phyloP scores from a whole-genome alignment of 2,797 vertebrate genomes.

The Eupleurogrammus muticus region DNA sequence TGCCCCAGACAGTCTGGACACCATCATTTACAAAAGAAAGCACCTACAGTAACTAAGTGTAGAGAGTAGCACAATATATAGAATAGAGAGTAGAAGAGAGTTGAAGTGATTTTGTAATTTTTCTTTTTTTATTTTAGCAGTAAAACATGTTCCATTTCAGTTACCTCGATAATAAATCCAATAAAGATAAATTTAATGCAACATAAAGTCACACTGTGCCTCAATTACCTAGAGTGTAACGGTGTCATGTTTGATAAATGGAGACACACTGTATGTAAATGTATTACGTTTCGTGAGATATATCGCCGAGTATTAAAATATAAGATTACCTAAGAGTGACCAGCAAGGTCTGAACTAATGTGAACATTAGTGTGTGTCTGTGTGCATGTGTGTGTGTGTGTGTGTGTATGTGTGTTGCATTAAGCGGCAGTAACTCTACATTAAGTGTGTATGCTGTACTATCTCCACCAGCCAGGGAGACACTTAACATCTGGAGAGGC shows the following conservation, averaged over 20 bases:
- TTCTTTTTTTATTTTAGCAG: constrained; percentile 25
- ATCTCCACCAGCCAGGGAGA: constrained; percentile 61
- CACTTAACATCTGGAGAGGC: constrained; percentile 68
- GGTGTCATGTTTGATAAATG: constrained; percentile 58
- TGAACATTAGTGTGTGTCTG: constrained; percentile 21
- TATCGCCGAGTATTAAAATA: constrained; percentile 45
- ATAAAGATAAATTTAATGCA: constrained; percentile 50
- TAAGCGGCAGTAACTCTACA: constrained; percentile 42
- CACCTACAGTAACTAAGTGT: background rate
- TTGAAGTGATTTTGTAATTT: constrained; percentile 30
- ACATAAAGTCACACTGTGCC: constrained; percentile 49
- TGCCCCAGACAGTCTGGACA: constrained; percentile 10
- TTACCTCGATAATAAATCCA: constrained; percentile 44
- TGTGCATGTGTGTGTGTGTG: background rate
- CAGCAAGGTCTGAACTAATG: constrained; percentile 23
- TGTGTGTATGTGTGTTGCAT: constrained; percentile 33
- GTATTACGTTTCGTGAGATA: constrained; percentile 37
- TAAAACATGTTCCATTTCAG: constrained; percentile 54
- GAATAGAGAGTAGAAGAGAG: constrained; percentile 6
- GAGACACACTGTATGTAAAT: constrained; percentile 49
- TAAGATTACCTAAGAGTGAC: constrained; percentile 36
- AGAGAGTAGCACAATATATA: background rate
- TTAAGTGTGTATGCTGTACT: constrained; percentile 39
- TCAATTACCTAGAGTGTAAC: constrained; percentile 32
- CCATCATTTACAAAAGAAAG: constrained; percentile 5